Percentiles rank a stretch among this genome's conserved stretches.
Evolutionary conservation across 2,888 invertebrate genomes (phyloP).

Genomic region (Sisyra terminalis): DNA sequence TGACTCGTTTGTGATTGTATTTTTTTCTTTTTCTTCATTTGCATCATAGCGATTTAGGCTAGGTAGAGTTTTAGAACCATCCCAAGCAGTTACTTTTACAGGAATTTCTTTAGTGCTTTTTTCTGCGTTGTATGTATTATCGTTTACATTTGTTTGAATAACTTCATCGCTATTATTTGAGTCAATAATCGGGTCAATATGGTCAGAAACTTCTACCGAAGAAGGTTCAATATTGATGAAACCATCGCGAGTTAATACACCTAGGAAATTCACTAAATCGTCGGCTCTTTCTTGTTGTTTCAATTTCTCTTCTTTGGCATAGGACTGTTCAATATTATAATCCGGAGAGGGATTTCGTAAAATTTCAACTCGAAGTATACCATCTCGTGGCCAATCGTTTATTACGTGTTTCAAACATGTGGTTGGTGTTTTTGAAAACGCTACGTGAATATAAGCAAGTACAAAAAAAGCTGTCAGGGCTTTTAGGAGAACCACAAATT

Average conservation of each 20-base stretch:
- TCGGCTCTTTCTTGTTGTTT: slow-evolving; percentile 46
- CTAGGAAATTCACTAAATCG: slow-evolving; percentile 39
- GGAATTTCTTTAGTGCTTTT: neutral
- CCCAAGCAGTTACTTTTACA: slow-evolving; percentile 18
- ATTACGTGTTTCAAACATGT: slow-evolving; percentile 83
- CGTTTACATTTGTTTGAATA: neutral
- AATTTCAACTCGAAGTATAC: slow-evolving; percentile 85
- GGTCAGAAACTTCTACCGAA: slow-evolving; percentile 31
- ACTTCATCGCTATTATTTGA: neutral
- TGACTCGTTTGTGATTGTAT: slow-evolving; percentile 9
- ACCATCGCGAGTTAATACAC: slow-evolving; percentile 47
- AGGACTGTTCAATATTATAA: slow-evolving; percentile 67
- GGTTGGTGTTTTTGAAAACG: slow-evolving; percentile 82
- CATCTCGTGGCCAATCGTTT: slow-evolving; percentile 87
- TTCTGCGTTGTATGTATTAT: neutral
- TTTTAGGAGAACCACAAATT: slow-evolving; percentile 66
- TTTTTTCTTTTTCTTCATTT: slow-evolving; percentile 1
- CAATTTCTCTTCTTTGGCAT: slow-evolving; percentile 62
- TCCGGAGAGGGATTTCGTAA: slow-evolving; percentile 49
- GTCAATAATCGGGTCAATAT: neutral
- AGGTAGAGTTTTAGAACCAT: slow-evolving; percentile 11
- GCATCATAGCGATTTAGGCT: too few species aligned
- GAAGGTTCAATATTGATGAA: slow-evolving; percentile 53
- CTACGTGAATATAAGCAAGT: slow-evolving; percentile 86
- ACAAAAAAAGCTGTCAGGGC: slow-evolving; percentile 76